Evolutionary conservation across 2,888 invertebrate genomes (phyloP).

Genomic region (Dolomedes plantarius): DNA sequence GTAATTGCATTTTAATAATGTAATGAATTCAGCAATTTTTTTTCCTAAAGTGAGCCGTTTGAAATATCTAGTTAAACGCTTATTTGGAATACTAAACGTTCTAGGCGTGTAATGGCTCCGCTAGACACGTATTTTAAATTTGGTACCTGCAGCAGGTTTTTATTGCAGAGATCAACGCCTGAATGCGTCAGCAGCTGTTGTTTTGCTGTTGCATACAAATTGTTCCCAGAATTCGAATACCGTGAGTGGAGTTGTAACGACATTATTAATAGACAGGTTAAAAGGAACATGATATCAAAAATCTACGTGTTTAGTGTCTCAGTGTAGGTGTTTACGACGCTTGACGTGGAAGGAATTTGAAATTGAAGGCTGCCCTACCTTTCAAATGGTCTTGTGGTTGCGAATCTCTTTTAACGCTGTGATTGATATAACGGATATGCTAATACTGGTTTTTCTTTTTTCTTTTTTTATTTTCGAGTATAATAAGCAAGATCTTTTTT

Average conservation of each 20-base stretch:
- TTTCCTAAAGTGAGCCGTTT: no score
- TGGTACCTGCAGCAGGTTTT: background rate
- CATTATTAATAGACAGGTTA: background rate
- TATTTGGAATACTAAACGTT: no score
- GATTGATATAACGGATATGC: background rate
- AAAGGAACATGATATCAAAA: background rate
- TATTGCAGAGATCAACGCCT: background rate
- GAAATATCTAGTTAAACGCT: no score
- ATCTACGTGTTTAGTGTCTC: background rate
- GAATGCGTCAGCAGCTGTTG: background rate
- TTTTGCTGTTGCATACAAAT: conserved; percentile 1
- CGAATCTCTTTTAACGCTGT: background rate
- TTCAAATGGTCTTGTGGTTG: background rate
- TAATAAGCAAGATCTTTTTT: no score
- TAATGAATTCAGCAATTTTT: no score
- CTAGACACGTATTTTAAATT: no score
- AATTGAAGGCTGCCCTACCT: background rate
- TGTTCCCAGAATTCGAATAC: background rate
- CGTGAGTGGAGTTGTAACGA: conserved; percentile 6
- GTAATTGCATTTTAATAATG: no score
- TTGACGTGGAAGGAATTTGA: background rate
- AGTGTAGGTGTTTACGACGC: background rate
- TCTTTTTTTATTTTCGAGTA: no score
- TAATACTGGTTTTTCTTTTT: background rate
- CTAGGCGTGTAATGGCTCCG: no score